These are phyloP conservation scores for Drosophila grimshawi DNA, from an alignment of 1,140 invertebrate species.

Conservation along the genomic window DNA sequence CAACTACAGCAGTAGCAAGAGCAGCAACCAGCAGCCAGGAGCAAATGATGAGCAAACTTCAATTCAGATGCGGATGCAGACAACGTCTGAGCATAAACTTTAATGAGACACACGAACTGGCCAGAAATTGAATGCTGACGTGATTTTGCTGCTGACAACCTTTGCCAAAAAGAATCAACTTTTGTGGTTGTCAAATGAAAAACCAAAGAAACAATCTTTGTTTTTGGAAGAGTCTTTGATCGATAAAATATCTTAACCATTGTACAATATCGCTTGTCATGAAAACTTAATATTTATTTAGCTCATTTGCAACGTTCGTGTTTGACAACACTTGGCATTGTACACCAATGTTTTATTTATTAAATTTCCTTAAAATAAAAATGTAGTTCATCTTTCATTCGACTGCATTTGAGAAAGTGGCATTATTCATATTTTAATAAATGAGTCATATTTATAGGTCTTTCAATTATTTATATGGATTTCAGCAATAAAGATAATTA, in stretches of 20 bases:
- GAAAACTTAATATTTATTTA: no score
- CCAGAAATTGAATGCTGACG: conserved; percentile 79
- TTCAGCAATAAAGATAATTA: neutral
- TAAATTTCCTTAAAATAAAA: no score
- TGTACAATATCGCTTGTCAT: no score
- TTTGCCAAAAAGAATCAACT: neutral
- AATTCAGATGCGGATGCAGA: conserved; percentile 52
- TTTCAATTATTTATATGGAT: no score
- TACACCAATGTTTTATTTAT: no score
- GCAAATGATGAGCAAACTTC: conserved; percentile 81
- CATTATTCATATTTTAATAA: no score
- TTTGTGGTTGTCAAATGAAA: neutral
- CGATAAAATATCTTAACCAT: neutral
- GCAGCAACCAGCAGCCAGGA: conserved; percentile 16
- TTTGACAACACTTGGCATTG: no score
- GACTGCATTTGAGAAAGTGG: no score
- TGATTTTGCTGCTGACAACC: conserved; percentile 56
- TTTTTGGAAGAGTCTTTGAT: neutral
- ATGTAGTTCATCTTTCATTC: no score
- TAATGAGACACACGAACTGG: conserved; percentile 78
- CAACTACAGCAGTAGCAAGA: conserved; percentile 1
- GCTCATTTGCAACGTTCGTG: no score
- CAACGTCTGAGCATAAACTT: conserved; percentile 74
- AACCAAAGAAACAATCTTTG: neutral
- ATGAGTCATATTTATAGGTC: no score